Percentiles rank a stretch among this genome's conserved stretches.
Evolutionary conservation across 2,797 vertebrate genomes (phyloP).

Genomic region (Euthynnus affinis): DNA sequence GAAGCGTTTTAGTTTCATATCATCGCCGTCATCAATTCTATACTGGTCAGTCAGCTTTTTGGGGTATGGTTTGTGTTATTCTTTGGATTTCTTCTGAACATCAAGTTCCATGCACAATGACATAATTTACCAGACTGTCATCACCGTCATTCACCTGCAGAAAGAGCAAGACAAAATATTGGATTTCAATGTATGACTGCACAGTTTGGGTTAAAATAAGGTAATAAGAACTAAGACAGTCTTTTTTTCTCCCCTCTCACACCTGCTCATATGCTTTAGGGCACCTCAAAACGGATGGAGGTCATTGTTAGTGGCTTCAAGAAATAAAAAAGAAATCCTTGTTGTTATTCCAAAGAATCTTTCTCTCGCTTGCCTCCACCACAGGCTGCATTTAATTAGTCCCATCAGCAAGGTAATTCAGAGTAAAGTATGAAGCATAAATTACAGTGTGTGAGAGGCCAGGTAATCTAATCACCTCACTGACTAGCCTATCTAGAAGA

Average conservation of each 20-base stretch:
- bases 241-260: background rate
- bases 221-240: background rate
- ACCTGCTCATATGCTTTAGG: background rate
- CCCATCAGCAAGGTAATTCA: conserved; percentile 73
- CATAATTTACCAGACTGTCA: conserved; percentile 16
- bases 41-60: background rate
- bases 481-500: conserved; percentile 39
- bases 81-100: conserved; percentile 14
- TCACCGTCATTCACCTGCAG: conserved; percentile 23
- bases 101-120: background rate
- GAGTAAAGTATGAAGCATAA: conserved; percentile 74
- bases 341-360: conserved; percentile 71
- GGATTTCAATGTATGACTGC: conserved; percentile 30
- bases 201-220: background rate
- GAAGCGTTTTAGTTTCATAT: conserved; percentile 14
- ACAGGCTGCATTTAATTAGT: conserved; percentile 73
- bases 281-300: conserved; percentile 41
- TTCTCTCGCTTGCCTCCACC: conserved; percentile 30
- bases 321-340: conserved; percentile 53
- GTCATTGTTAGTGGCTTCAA: conserved; percentile 66
- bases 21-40: background rate
- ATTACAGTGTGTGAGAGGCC: conserved; percentile 70
- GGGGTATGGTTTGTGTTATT: background rate
- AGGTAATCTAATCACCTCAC: conserved; percentile 60
- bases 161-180: conserved; percentile 17